These are phyloP conservation scores for Merops nubicus DNA, from an alignment of 2,113 vertebrate genomes.

Conservation along the genomic window DNA sequence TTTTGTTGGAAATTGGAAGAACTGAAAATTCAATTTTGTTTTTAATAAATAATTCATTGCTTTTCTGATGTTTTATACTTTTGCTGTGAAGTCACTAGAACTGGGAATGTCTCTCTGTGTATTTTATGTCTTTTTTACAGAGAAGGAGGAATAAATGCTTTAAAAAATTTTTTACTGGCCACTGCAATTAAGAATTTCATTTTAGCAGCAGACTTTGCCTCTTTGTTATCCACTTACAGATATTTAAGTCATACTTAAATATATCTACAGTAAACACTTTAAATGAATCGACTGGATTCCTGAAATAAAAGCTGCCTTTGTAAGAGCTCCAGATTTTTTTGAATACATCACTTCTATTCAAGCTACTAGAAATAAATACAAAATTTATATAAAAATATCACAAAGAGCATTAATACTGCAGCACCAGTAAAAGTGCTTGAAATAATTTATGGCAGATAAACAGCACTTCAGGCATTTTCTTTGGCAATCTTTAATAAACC, in stretches of 20 bases:
- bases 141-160: background rate
- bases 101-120: background rate
- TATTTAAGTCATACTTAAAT: background rate
- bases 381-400: slow-evolving; percentile 46
- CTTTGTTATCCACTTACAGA: background rate
- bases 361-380: slow-evolving; percentile 53
- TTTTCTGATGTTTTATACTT: background rate
- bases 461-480: slow-evolving; percentile 44
- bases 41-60: slow-evolving; percentile 13
- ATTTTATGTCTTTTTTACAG: background rate
- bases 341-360: slow-evolving; percentile 48
- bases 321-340: slow-evolving; percentile 51
- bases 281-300: slow-evolving; percentile 15
- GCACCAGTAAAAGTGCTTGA: slow-evolving; percentile 38
- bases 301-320: slow-evolving; percentile 56
- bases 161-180: background rate
- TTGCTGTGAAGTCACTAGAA: background rate
- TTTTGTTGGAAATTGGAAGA: background rate
- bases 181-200: background rate
- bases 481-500: slow-evolving; percentile 66
- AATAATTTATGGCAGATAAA: slow-evolving; percentile 72
- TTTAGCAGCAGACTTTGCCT: background rate
- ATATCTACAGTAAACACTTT: slow-evolving; percentile 16
- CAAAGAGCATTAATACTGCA: slow-evolving; percentile 50
- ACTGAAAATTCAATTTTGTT: background rate